Base-by-base conservation (phyloP, 2,797 vertebrate genomes). In the Amniataba percoides region DNA sequence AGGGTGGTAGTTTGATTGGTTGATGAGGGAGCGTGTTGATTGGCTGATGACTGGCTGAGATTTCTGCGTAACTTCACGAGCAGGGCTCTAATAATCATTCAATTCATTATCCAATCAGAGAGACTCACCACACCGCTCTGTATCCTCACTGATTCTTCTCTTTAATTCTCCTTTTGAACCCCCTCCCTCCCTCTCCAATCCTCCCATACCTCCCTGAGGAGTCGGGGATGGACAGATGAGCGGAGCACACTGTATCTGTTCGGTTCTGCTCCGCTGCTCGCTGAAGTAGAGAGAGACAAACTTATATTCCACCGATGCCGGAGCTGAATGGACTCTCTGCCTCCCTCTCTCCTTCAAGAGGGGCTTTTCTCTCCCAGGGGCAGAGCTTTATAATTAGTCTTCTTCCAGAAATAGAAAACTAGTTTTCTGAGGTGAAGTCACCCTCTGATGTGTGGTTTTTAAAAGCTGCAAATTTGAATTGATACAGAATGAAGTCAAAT, bases 71-170 rank as follows among this genome's bases (percentile, higher is more conserved):
- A 82, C 84, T 85, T 87, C 82, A 89, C 91, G 66, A 89, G 81
- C 82, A 42, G 5, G 69, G 71, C 88, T 90, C 87, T 91, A 83
- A 92, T 91, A 93, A 93, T 95, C 90, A 90, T 91, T 94, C 91
- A 92, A 86, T 94, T 93, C 92, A 94, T 93, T 87, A 93, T 91
- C 91, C 94, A 94, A 95, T 96, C 94, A 94, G 87, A 85, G 81
- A 86, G 85, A 92, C 91, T 92, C 81, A 62, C 80, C 87, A 73
- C 40, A 39, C 84, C 59, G 34, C 78, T 87, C 77, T 6, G 60
- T 81, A 76, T 84, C 81, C 70, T 82, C 84, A 64, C 81, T 88
- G 74, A 81, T 83, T 91, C 84, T 87, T 49, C 83, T 75, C 3
- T 82, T 87, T 81, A 86, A 82, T 88, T 77, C 81, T 78, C 65